Base-by-base conservation (phyloP, 2,888 invertebrate species). In the Malthinus flaveolus region DNA sequence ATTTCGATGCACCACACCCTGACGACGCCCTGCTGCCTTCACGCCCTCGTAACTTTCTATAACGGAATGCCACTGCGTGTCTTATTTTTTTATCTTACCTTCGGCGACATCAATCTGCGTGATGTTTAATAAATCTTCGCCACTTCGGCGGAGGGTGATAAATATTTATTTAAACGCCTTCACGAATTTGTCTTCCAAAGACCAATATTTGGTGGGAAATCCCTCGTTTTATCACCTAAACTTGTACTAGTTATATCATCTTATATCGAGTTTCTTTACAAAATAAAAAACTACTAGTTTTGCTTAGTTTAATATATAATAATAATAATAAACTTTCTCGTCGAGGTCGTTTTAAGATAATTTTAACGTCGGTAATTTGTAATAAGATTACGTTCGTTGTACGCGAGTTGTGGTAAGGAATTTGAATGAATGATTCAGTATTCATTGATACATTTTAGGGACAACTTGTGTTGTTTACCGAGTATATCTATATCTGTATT, bases 281-380 rank as follows among this genome's bases (percentile, higher is more conserved):
- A 23, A 23, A n/a, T n/a, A n/a, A n/a, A 3, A 23, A 23, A 23
- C 23, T 23, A 3, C 3, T 3, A 2, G 23, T 5, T 3, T 3
- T 23, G 23, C 23, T 5, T 2, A 23, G 23, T 3, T 3, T 23
- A 3, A 23, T 23, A 2, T 23, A 5, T 3, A 23, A 23, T 23
- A 23, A 23, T 23, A 5, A 23, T 23, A 23, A 23, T 23, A 23
- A 23, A 23, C 23, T 23, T 23, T 23, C 5, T 3, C 23, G 23
- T 23, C 23, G 23, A 70, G 70, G 70, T 63, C 70, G 67, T 57
- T 56, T n/a, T 68, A 70, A 69, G 70, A 68, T 67, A 63, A 68
- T 68, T 66, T 67, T 61, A 62, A 61, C 55, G 55, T 46, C 58
- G 32, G 63, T 61, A 66, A 67, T 66, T 66, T 66, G 63, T 63